Evolutionary conservation across 1,140 invertebrate genomes (phyloP), one percentile per base, ranked within the genome.

Genomic region (Drosophila eugracilis): DNA sequence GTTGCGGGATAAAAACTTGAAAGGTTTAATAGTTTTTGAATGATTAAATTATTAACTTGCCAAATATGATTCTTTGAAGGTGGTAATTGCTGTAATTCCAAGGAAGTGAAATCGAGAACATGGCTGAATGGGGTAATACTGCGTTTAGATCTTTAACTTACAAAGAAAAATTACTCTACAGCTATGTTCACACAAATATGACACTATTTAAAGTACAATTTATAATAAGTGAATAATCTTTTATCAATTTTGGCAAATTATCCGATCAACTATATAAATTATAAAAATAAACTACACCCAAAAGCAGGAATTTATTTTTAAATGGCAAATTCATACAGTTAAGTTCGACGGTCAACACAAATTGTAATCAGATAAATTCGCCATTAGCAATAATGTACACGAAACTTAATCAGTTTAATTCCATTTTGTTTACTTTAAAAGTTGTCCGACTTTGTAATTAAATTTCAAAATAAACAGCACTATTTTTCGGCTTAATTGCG

Each of bases 381-480:
- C 30, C 4, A 59, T 45, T 60, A 28, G 60, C 30, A 15, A 21
- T 45, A 58, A 60, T 62, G 30, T 30, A 65, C 30, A 39, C 44
- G 41, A 19, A 45, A 60, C 54, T 65, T 62, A 65, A 65, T 65
- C 55, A 65, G 39, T 47, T 47, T 47, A 65, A 65, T 65, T 62
- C 30, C 14, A 17, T 12, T 32, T 26, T 67, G 62, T 44, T 67
- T 42, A 42, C 32, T 32, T 30, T 34, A 47, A 47, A 47, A 60
- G 41, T 48, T 65, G 47, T 30, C 1, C 41, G 36, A 60, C 45
- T 49, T 44, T 72, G 45, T 71, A 59, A 72, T 72, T 72, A 34
- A 72, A 60, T 72, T 59, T 52, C 44, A 71, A 71, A 72, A 72
- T 72, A 59, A 72, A 72, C 45, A 59, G 17, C 28, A 37, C 24